These are phyloP conservation scores for Torymus tubicola DNA, from an alignment of 2,888 invertebrate genomes.

Conservation along the genomic window DNA sequence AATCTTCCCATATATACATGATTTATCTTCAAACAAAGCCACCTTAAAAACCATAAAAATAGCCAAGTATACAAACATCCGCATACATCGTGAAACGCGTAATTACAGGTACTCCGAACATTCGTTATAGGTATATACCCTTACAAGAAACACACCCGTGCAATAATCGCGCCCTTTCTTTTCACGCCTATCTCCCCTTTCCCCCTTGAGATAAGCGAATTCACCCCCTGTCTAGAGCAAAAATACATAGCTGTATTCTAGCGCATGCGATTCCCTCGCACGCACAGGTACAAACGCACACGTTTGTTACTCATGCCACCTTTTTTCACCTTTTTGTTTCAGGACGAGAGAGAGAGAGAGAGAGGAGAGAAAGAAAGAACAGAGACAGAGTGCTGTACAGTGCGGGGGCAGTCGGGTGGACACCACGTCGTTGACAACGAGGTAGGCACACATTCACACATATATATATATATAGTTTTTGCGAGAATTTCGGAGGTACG, in stretches of 20 bases:
- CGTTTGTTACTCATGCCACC: slow-evolving; percentile 36
- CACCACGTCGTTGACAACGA: slow-evolving; percentile 41
- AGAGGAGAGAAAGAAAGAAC: too few species aligned
- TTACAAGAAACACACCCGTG: background rate
- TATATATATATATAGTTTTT: slow-evolving; percentile 10
- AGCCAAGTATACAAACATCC: too few species aligned
- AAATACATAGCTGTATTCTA: slow-evolving; percentile 6
- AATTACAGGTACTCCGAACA: background rate
- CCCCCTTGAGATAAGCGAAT: slow-evolving; percentile 28
- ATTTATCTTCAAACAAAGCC: too few species aligned
- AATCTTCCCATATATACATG: too few species aligned
- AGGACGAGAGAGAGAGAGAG: slow-evolving; percentile 26
- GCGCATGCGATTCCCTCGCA: slow-evolving; percentile 3
- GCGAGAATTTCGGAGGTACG: background rate
- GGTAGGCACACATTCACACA: slow-evolving; percentile 23
- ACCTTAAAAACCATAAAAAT: too few species aligned
- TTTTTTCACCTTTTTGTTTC: slow-evolving; percentile 20
- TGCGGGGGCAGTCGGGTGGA: background rate
- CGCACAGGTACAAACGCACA: background rate
- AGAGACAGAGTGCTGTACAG: too few species aligned
- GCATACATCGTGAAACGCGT: background rate
- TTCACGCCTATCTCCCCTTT: background rate
- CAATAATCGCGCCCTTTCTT: slow-evolving; percentile 22
- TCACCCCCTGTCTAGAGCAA: background rate
- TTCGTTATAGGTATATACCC: background rate